phyloP scores from a whole-genome alignment of 2,888 invertebrate genomes.

The Anoncus sp. region DNA sequence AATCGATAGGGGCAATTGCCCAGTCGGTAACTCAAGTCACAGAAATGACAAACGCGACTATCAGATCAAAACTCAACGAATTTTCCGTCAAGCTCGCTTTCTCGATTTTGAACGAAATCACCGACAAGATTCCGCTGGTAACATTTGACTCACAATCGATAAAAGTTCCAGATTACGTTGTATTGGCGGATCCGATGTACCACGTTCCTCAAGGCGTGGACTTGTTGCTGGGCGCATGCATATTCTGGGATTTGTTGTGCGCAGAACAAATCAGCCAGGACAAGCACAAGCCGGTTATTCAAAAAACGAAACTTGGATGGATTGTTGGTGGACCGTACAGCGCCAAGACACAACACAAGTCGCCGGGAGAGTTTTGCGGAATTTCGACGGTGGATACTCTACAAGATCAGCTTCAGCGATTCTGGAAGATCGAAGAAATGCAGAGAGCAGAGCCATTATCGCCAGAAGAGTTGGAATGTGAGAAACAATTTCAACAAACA shows the following conservation, averaged over 20 bases:
- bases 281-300: constrained; percentile 21
- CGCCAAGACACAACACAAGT: background rate
- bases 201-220: too few species aligned
- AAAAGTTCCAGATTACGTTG: constrained; percentile 25
- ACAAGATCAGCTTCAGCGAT: constrained; percentile 1
- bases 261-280: constrained; percentile 45
- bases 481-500: background rate
- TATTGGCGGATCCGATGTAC: constrained; percentile 33
- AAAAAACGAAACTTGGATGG: constrained; percentile 66
- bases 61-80: constrained; percentile 26
- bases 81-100: constrained; percentile 34
- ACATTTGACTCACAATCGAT: constrained; percentile 8
- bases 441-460: background rate
- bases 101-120: constrained; percentile 26
- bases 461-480: background rate
- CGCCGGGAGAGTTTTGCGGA: background rate
- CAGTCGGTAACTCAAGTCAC: constrained; percentile 17
- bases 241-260: constrained; percentile 43
- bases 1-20: constrained; percentile 20
- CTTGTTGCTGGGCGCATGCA: too few species aligned
- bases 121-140: constrained; percentile 21
- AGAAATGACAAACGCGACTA: constrained; percentile 25
- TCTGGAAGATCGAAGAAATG: constrained; percentile 28
- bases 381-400: background rate
- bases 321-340: constrained; percentile 53